phyloP scores from a whole-genome alignment of 2,888 invertebrate genomes.

The Chrysotoxum bicinctum region DNA sequence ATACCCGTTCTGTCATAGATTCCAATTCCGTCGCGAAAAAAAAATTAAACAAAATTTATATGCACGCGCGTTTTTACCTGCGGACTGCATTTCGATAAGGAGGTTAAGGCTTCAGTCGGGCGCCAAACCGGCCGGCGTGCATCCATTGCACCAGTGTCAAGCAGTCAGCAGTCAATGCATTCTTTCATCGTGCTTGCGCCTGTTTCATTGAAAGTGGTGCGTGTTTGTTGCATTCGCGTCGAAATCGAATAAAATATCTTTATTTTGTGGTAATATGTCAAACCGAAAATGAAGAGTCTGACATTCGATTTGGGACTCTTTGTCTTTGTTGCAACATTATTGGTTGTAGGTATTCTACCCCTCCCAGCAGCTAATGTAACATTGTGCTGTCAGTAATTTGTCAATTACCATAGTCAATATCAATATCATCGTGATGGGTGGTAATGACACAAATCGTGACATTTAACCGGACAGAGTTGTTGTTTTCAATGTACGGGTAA shows the following conservation, averaged over 20 bases:
- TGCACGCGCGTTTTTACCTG: conserved; percentile 27
- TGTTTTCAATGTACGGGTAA: neutral
- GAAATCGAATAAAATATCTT: conserved; percentile 43
- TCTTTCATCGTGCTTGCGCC: neutral
- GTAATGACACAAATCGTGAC: conserved; percentile 70
- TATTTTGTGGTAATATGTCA: conserved; percentile 38
- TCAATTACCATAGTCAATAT: conserved; percentile 68
- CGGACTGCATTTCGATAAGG: conserved; percentile 61
- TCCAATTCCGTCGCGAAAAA: conserved; percentile 16
- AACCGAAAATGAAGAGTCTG: conserved; percentile 28
- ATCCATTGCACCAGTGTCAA: conserved; percentile 57
- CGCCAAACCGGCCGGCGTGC: conserved; percentile 67
- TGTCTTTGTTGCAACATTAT: conserved; percentile 19
- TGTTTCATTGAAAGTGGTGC: conserved; percentile 45
- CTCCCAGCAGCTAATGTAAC: neutral
- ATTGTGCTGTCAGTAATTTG: conserved; percentile 57
- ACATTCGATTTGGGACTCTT: conserved; percentile 31
- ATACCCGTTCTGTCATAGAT: conserved; percentile 36
- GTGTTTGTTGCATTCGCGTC: conserved; percentile 42
- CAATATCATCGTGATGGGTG: conserved; percentile 64
- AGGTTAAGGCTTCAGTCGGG: conserved; percentile 70
- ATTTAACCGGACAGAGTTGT: conserved; percentile 45
- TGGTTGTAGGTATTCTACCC: neutral
- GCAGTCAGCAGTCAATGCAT: conserved; percentile 30
- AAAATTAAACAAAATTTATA: conserved; percentile 28